Evolutionary conservation across 2,888 invertebrate genomes (phyloP), one percentile per base, ranked within the genome.

Genomic region (Isoperla grammatica): DNA sequence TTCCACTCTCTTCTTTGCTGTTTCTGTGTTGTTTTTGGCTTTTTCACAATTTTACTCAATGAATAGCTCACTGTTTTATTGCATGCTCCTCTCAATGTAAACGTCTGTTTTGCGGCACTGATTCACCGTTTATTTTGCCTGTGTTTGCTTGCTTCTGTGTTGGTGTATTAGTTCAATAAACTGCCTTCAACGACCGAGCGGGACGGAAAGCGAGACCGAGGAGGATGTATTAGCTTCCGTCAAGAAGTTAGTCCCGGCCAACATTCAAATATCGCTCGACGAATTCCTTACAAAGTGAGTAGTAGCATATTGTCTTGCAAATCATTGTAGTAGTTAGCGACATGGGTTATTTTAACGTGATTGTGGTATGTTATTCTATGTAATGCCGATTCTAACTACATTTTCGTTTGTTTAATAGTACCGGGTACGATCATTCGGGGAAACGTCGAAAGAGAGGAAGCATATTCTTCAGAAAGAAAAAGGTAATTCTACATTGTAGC

Each of bases 401-500:
- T 23, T 11, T 23, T 49, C 29, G 2, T 49, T 15, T 49, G 22
- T 23, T 61, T 63, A 61, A 55, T 60, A 64, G 64, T 54, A 61
- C 64, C 45, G 59, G 66, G 9, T 75, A 75, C 60, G 79, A 84
- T 67, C 86, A 88, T 71, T 85, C 89, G 17, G 90, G 90, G 70
- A 93, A 94, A 72, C 79, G 92, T 69, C 81, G 91, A 67, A 94
- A 94, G 77, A 79, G 93, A 55, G 92, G 92, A 57, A 93, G 93
- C 66, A 76, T 94, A 61, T 94, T 94, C 81, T 94, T 93, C 73
- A 85, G 93, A 66, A 94, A 93, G 77, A 93, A 92, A 76, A 91
- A 92, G 82, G 93, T 82, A 71, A 66, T 65, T 57, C 23, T n/a
- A n/a, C n/a, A n/a, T n/a, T n/a, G n/a, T n/a, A n/a, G n/a, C n/a